These are phyloP conservation scores for Hippocampus kuda DNA, from an alignment of 2,797 vertebrate genomes.

Conservation along the genomic window DNA sequence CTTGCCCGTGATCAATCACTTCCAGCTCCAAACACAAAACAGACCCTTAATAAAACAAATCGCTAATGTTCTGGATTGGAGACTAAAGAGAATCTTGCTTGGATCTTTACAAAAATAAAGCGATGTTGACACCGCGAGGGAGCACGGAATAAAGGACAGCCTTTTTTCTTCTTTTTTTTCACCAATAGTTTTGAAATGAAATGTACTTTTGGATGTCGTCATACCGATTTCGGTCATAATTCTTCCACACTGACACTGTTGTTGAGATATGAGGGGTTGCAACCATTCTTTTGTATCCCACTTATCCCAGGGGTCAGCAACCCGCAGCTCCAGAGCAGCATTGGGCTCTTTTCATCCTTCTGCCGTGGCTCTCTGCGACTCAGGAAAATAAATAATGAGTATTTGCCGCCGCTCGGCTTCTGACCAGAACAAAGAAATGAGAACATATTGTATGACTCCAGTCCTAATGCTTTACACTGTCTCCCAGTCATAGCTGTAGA, in stretches of 20 bases:
- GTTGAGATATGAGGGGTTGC: background rate
- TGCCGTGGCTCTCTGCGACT: too few species aligned
- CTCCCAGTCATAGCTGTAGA: too few species aligned
- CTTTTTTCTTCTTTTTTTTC: too few species aligned
- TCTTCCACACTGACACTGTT: background rate
- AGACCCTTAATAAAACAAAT: conserved; percentile 57
- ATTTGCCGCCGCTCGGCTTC: too few species aligned
- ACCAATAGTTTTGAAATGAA: background rate
- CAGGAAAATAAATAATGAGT: too few species aligned
- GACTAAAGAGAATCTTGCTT: conserved; percentile 43
- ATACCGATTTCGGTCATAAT: background rate
- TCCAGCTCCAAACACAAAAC: conserved; percentile 55
- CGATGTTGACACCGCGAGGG: conserved; percentile 39
- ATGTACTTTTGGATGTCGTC: conserved; percentile 16
- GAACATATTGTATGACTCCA: too few species aligned
- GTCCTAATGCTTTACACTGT: too few species aligned
- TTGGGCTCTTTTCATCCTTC: too few species aligned
- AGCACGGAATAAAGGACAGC: background rate
- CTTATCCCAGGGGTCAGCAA: background rate
- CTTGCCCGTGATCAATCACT: conserved; percentile 69
- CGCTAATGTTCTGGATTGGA: conserved; percentile 49
- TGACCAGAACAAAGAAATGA: too few species aligned
- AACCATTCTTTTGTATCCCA: background rate
- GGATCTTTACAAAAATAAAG: conserved; percentile 33
- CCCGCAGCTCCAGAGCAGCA: too few species aligned